phyloP scores from a whole-genome alignment of 2,888 invertebrate genomes.

The Baronia brevicornis region DNA sequence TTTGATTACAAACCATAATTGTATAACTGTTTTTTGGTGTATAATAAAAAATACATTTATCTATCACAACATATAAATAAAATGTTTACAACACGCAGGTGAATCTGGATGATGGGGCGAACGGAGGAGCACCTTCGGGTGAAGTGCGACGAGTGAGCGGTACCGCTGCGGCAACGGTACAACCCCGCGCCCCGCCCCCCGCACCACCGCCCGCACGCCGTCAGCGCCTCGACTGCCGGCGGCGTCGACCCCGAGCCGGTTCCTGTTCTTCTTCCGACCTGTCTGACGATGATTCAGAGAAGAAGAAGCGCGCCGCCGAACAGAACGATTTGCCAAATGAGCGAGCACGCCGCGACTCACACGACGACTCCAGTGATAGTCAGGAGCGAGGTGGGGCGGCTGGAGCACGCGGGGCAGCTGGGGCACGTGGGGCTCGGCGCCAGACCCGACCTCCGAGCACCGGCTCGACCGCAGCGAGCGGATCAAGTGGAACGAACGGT shows the following conservation, averaged over 20 bases:
- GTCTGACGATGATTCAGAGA: conserved; percentile 92
- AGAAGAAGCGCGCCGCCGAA: conserved; percentile 86
- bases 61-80: too few relatives aligned
- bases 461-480: conserved; percentile 19
- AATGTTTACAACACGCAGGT: conserved; percentile 26
- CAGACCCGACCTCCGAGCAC: conserved; percentile 43
- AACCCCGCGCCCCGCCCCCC: conserved; percentile 37
- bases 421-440: conserved; percentile 40
- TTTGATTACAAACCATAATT: too few relatives aligned
- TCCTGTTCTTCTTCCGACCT: conserved; percentile 97
- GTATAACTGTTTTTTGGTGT: too few relatives aligned
- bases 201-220: conserved; percentile 51
- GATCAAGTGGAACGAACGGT: conserved; percentile 21
- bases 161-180: conserved; percentile 27
- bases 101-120: conserved; percentile 43
- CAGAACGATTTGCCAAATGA: conserved; percentile 75
- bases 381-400: conserved; percentile 83
- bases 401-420: conserved; percentile 49
- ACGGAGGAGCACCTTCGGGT: conserved; percentile 6
- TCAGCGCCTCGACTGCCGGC: conserved; percentile 51
- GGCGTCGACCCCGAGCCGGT: conserved; percentile 70
- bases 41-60: too few relatives aligned
- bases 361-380: conserved; percentile 90
- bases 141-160: conserved; percentile 17
- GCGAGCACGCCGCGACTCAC: conserved; percentile 83